Evolutionary conservation across 1,140 invertebrate species (phyloP), one percentile per base, ranked within the genome.

Genomic region (Hyphantria cunea): DNA sequence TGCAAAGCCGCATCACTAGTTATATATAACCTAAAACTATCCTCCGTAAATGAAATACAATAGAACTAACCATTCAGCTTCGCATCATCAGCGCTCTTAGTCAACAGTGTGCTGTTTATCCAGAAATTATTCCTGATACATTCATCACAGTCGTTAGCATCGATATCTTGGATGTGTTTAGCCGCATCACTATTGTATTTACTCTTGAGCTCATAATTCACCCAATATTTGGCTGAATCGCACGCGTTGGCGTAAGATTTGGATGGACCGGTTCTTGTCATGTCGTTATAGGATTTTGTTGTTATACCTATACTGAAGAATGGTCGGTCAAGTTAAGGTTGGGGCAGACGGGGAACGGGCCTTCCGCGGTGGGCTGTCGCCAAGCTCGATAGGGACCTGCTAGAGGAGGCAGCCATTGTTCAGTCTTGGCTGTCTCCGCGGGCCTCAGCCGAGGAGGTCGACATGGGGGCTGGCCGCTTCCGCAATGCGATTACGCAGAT

Each of bases 111-210:
- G 8, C 53, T 60, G 13, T 66, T 25, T 3, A 25, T 62, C 76
- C 76, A 78, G 41, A 68, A 78, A 25, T 73, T 70, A 33, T 78
- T 78, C 10, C 34, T 48, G n/a, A 72, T 41, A 32, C 76, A 76
- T 45, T 76, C 76, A 11, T 56, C 70, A 14, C 76, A 76, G 31
- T 62, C 47, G 8, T 66, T 66, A 0, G 64, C 66, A 6, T 69
- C 68, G n/a, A 61, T 37, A 8, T 64, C 55, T 9, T 44, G 65
- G 11, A 50, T 11, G 64, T 58, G 34, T 50, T 65, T 54, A 41
- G 17, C 11, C 11, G 12, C 32, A 50, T 60, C 45, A 13, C 14
- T 9, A 14, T 60, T 44, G 13, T 9, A 13, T 39, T 39, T 58
- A 0, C 33, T 44, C 11, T 42, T 41, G 11, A 42, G 49, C 0